Base-by-base conservation (phyloP, 2,113 vertebrate genomes). In the Pithys albifrons region DNA sequence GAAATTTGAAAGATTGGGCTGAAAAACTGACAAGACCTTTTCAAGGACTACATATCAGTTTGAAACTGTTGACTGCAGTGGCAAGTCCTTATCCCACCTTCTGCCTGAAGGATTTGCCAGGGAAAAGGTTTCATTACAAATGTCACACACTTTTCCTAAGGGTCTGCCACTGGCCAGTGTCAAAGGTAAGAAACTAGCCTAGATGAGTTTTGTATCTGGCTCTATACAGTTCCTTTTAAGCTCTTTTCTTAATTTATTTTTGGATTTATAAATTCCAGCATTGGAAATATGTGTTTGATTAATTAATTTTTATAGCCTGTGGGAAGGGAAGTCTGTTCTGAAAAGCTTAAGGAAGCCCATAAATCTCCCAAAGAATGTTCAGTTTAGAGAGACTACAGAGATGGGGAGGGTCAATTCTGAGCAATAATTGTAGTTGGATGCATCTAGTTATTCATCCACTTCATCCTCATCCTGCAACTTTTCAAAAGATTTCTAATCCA, bases 281-380 rank as follows among this genome's bases (percentile, higher is more conserved):
- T 28, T 61, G 76, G 46, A 94, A 89, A 89, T 90, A 88, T 41
- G 15, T 65, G 23, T 88, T 93, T 83, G 69, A 81, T 77, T 94
- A 91, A 88, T 86, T 39, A 91, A 85, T 12, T 37, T 73, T 91
- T 90, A 83, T 80, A 79, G 78, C 78, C 74, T 77, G 25, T 66
- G 43, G 75, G 65, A 79, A 91, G 33, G 51, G 64, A 90, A 78
- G 51, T 31, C 46, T 80, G 25, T 48, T 93, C 64, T 4, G 3
- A 80, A 92, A 77, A 86, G 29, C 64, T 74, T 41, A 25, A 91
- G 49, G 70, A 61, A 10, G 45, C 59, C 59, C 24, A 67, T 88
- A 75, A 86, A 81, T 81, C 69, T 86, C 49, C 39, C 14, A 71
- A 94, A 61, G 55, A 90, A 77, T 80, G 57, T 57, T 82, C 82